Conservation (phyloP, 2,113 vertebrate species). For the Archilochus colubris region DNA sequence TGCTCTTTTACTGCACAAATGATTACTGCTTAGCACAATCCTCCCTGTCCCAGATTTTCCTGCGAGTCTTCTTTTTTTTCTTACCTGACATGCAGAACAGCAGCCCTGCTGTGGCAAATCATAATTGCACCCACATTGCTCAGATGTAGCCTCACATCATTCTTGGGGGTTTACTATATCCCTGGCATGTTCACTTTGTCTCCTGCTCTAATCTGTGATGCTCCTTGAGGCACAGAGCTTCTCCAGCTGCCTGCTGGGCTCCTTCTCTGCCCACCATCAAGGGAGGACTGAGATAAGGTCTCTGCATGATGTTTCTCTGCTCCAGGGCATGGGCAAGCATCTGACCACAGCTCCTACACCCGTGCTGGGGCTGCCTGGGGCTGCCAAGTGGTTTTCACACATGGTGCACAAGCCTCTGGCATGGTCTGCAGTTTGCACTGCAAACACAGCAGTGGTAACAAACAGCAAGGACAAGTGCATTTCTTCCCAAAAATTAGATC, state of each 20-base stretch:
- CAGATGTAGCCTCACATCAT: not conserved
- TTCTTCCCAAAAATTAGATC: not conserved
- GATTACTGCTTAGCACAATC: not conserved
- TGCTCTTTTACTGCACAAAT: not conserved
- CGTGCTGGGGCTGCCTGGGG: not conserved
- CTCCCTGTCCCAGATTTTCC: not conserved
- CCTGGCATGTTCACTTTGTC: not conserved
- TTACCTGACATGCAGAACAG: not conserved
- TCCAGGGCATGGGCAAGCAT: not conserved
- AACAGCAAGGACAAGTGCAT: not conserved
- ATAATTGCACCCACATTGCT: not conserved
- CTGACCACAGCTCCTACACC: not conserved
- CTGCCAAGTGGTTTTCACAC: not conserved
- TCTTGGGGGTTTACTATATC: not conserved
- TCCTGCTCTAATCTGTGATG: not conserved
- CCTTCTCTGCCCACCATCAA: not conserved
- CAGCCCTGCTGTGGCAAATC: not conserved
- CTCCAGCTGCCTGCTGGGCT: not conserved
- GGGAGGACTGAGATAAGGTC: not conserved
- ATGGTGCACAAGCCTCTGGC: fast-evolving
- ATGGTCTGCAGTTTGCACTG: too few relatives aligned
- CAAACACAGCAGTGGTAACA: not conserved
- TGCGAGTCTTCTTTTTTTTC: not conserved
- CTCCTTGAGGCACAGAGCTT: not conserved
- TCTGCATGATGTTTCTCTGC: not conserved